phyloP scores from a whole-genome alignment of 2,113 vertebrate species.

The Sebastes fasciatus region DNA sequence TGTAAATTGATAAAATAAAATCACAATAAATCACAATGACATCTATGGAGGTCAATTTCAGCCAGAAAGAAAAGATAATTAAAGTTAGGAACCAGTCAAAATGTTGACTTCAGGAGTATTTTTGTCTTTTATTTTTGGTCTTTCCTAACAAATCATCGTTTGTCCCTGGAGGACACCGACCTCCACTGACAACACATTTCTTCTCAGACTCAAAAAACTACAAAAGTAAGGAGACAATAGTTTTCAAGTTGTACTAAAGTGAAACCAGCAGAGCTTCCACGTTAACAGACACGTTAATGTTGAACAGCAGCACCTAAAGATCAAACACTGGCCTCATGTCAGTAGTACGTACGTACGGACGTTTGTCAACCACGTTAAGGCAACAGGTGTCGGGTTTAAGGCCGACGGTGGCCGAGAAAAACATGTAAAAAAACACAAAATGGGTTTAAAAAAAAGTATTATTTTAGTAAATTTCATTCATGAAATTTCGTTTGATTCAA shows the following conservation, averaged over 20 bases:
- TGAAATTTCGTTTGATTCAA: too few relatives aligned
- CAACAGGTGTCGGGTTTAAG: conserved; percentile 60
- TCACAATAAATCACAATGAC: conserved; percentile 7
- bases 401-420: conserved; percentile 17
- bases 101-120: too few relatives aligned
- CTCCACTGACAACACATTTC: background rate
- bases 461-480: background rate
- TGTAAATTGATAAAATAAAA: conserved; percentile 5
- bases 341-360: background rate
- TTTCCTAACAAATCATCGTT: background rate
- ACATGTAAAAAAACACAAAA: background rate
- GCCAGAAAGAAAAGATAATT: background rate
- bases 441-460: background rate
- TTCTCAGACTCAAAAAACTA: background rate
- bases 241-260: background rate
- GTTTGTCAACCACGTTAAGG: conserved; percentile 51
- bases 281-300: background rate
- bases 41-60: background rate
- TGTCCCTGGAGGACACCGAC: background rate
- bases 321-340: conserved; percentile 5
- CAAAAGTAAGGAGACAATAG: background rate
- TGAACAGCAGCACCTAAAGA: background rate
- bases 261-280: background rate
- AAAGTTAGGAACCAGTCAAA: background rate
- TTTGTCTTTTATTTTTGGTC: background rate